Evolutionary conservation across 2,888 invertebrate species (phyloP), one percentile per base, ranked within the genome.

Genomic region (Mythimna loreyi): DNA sequence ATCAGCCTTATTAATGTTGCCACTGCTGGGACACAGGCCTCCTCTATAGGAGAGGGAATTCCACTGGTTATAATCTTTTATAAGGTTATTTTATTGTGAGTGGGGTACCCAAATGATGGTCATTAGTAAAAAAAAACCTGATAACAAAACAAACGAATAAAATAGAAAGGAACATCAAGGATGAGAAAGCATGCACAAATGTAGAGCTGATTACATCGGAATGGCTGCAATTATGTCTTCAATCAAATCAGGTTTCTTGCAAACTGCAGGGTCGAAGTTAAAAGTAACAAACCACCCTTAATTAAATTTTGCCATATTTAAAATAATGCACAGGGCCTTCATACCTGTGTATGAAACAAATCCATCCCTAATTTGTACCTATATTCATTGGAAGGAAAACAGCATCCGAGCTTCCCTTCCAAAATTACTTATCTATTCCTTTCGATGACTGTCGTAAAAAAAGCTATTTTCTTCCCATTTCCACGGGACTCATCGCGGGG

Each of bases 381-480:
- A 49, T 50, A 75, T 70, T 49, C 62, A 70, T 63, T 63, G 30
- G 8, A 40, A 36, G 11, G 49, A 11, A 25, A 67, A 49, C 13
- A 55, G 11, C 49, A 19, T 21, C 28, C 60, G 19, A 13, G 23
- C n/a, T 74, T 70, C 52, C 43, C 57, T 50, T 23, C 40, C 47
- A 65, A 56, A 59, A 71, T 56, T 61, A 75, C 53, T 23, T 61
- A 71, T 76, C 75, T 71, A 71, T 63, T 56, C 23, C 9, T 63
- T 56, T 23, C 50, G 47, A 72, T 77, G 72, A 50, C 61, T 61
- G 47, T 61, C 67, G 25, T 72, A 72, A 78, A 76, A 64, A 73
- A 78, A 58, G 47, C 55, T 9, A 72, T 57, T 67, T 67, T 53
- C 56, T 60, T 57, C 30, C 23, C 36, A 63, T 72, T 69, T 65